These are phyloP conservation scores for Petroica traversi DNA, from an alignment of 2,113 vertebrate genomes.

Conservation along the genomic window DNA sequence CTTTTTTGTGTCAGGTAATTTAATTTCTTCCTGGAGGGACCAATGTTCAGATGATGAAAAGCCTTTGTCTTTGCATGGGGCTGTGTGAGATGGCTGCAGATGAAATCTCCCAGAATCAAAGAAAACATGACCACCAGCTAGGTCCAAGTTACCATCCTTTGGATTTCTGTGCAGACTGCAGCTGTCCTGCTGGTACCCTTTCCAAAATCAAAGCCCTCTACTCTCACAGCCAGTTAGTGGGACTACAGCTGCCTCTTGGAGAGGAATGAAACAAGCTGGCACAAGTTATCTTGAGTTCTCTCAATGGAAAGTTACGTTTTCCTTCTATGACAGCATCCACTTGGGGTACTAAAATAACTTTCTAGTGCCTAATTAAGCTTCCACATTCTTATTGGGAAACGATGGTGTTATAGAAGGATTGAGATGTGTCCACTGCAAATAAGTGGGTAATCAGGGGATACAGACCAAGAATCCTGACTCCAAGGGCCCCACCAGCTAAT, in stretches of 20 bases:
- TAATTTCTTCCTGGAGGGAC: constrained; percentile 68
- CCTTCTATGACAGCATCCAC: constrained; percentile 42
- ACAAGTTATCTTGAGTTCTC: not conserved
- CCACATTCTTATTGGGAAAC: constrained; percentile 43
- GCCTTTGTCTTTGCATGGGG: constrained; percentile 70
- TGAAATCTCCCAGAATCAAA: constrained; percentile 67
- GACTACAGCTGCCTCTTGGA: constrained; percentile 54
- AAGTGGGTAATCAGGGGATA: not conserved
- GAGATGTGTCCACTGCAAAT: not conserved
- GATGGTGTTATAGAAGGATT: not conserved
- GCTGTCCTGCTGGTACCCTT: constrained; percentile 65
- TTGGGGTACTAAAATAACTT: constrained; percentile 58
- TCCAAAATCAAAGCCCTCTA: constrained; percentile 65
- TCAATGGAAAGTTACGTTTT: constrained; percentile 46
- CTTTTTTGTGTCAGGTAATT: constrained; percentile 63
- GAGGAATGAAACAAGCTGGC: constrained; percentile 48
- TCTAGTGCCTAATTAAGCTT: constrained; percentile 29
- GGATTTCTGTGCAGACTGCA: constrained; percentile 46
- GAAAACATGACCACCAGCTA: constrained; percentile 66
- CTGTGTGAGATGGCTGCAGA: constrained; percentile 55
- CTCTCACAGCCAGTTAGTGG: constrained; percentile 44
- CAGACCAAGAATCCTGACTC: not conserved
- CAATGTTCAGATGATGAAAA: constrained; percentile 64
- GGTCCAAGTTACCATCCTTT: constrained; percentile 61
- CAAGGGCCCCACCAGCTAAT: not conserved